Percentiles rank a stretch among this genome's conserved stretches.
Conservation (phyloP, 2,797 vertebrate species). For the Spondyliosoma cantharus region DNA sequence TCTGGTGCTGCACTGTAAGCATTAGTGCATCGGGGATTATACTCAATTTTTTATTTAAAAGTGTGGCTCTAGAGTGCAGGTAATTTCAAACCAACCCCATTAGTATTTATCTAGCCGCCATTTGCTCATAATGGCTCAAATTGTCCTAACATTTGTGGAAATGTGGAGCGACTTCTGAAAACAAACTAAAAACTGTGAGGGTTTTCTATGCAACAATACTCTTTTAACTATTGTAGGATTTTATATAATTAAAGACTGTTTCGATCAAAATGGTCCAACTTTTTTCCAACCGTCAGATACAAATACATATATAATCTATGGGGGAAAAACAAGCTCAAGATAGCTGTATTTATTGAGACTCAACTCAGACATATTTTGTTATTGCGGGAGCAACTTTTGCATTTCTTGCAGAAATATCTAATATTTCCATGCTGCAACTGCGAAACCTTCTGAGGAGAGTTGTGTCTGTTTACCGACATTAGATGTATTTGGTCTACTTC, state of each 20-base stretch:
- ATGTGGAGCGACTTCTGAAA: neutral
- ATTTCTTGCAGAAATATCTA: neutral
- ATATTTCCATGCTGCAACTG: neutral
- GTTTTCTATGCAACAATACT: neutral
- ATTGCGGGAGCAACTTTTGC: neutral
- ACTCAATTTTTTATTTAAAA: neutral
- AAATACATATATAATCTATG: neutral
- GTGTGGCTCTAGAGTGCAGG: no score
- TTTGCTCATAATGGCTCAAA: neutral
- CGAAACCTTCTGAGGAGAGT: neutral
- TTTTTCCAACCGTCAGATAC: neutral
- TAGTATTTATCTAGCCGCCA: neutral
- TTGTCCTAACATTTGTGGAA: neutral
- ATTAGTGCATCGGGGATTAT: neutral
- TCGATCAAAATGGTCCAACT: neutral
- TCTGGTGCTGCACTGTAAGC: neutral
- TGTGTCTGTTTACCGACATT: slow-evolving; percentile 36
- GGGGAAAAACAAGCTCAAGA: neutral
- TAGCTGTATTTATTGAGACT: neutral
- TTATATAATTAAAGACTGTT: neutral
- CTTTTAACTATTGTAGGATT: neutral
- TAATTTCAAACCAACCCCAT: neutral
- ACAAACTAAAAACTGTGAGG: neutral
- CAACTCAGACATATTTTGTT: neutral
- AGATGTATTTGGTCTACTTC: slow-evolving; percentile 8